These are phyloP conservation scores for Syrrhaptes paradoxus DNA, from an alignment of 2,113 vertebrate species.

Conservation along the genomic window DNA sequence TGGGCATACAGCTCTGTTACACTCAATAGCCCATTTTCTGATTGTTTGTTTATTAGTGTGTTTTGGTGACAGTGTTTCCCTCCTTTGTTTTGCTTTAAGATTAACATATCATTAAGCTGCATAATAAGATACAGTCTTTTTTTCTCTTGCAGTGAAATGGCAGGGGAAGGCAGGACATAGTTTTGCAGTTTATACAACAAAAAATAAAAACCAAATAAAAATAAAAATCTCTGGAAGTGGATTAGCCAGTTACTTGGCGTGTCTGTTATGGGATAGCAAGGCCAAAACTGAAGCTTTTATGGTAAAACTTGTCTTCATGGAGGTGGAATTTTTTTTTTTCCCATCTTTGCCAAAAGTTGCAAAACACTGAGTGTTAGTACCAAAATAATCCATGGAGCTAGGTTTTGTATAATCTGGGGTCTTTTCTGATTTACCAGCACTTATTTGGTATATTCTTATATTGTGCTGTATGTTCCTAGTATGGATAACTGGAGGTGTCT, in stretches of 20 bases:
- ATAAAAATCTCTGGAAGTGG: neutral
- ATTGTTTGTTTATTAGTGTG: neutral
- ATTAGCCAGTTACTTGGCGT: neutral
- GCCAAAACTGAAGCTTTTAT: neutral
- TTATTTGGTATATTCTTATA: neutral
- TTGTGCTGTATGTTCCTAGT: neutral
- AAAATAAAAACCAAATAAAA: neutral
- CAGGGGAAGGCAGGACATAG: neutral
- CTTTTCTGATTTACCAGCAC: neutral
- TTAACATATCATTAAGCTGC: slow-evolving; percentile 20
- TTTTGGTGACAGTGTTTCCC: neutral
- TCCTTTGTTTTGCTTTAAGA: slow-evolving; percentile 15
- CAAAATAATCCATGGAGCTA: neutral
- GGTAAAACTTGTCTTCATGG: neutral
- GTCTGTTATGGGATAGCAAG: neutral
- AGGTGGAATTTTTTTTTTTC: neutral
- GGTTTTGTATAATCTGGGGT: neutral
- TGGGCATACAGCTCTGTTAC: neutral
- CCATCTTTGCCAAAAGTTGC: neutral
- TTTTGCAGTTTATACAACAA: neutral
- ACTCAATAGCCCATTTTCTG: neutral
- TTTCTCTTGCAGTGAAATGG: neutral
- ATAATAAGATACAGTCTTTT: neutral
- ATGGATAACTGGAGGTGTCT: neutral
- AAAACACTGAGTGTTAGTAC: neutral